Conservation (phyloP, 2,113 vertebrate genomes). For the Regulus satrapa region DNA sequence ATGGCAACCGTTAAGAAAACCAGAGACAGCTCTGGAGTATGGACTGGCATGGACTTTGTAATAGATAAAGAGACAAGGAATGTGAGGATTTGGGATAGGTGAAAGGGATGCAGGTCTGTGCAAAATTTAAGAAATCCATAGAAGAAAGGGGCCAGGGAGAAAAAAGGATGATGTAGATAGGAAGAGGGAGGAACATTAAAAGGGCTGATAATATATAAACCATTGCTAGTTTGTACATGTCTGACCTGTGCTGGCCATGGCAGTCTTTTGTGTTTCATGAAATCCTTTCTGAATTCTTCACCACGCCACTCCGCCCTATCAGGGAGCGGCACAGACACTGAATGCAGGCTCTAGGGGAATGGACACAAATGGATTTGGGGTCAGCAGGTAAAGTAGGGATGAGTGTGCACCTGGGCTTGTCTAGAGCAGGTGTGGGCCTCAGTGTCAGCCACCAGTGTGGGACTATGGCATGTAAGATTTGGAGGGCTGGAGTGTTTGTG, state of each 20-base stretch:
- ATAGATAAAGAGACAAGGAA: neutral
- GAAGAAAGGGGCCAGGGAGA: fast-evolving
- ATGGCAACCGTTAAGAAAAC: neutral
- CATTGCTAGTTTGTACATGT: neutral
- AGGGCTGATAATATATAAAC: neutral
- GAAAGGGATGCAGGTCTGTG: neutral
- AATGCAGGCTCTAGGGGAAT: neutral
- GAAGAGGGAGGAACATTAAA: fast-evolving
- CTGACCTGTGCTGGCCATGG: neutral
- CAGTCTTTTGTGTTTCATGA: neutral
- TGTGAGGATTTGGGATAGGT: neutral
- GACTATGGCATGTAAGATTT: neutral
- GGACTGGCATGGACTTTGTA: neutral
- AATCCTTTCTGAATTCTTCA: neutral
- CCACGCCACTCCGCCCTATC: neutral
- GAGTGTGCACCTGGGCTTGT: neutral
- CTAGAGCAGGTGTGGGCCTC: neutral
- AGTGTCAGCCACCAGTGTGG: neutral
- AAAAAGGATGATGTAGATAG: neutral
- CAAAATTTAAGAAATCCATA: neutral
- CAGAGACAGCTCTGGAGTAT: neutral
- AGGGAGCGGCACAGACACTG: neutral
- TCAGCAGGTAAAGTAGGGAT: neutral
- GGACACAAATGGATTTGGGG: neutral
- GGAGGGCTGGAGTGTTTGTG: neutral